Evolutionary conservation across 64 coral and sea anemone species (phyloP).

Genomic region (Porites lutea): DNA sequence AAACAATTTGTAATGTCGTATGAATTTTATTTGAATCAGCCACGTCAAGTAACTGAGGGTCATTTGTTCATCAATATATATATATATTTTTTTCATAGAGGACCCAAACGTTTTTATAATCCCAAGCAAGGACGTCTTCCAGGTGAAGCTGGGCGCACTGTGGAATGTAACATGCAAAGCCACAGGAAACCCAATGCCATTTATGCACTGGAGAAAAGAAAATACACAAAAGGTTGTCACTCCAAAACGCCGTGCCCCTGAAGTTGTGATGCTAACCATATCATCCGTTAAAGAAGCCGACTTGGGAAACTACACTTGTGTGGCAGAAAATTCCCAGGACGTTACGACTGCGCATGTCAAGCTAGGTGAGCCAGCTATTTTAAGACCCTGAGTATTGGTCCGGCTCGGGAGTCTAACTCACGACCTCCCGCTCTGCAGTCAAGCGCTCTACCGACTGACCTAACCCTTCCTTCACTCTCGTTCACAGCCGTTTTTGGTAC

Average conservation of each 20-base stretch:
- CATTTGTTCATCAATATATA: background rate
- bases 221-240: background rate
- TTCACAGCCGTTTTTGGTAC: no score
- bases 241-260: background rate
- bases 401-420: no score
- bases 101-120: background rate
- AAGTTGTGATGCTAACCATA: conserved; percentile 30
- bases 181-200: conserved; percentile 76
- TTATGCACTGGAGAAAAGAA: conserved; percentile 72
- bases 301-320: conserved; percentile 74
- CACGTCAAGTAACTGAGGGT: no score
- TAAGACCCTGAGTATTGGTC: no score
- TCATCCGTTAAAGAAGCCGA: conserved; percentile 33
- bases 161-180: conserved; percentile 55
- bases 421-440: no score
- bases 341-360: conserved; percentile 9
- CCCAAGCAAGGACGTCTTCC: background rate
- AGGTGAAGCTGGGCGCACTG: conserved; percentile 6
- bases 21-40: no score
- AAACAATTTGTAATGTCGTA: no score
- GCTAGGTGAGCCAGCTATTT: background rate
- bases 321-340: conserved; percentile 54
- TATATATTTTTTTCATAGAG: background rate
- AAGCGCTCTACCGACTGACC: no score
- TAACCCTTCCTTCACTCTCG: no score